phyloP scores from a whole-genome alignment of 2,888 invertebrate genomes.

The Thecophora atra region DNA sequence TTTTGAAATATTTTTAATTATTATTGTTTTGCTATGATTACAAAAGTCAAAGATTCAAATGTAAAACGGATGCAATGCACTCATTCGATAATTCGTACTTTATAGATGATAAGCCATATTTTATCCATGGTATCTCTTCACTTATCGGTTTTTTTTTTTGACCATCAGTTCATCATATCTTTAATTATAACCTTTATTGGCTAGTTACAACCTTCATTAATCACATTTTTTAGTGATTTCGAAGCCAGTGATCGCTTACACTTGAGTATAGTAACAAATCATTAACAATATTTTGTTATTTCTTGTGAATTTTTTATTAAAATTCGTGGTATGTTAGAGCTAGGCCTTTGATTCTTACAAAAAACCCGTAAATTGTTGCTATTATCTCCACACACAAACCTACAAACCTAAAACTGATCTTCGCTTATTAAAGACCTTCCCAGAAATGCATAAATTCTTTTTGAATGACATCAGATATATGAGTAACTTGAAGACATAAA shows the following conservation, averaged over 20 bases:
- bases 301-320: background rate
- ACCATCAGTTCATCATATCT: background rate
- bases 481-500: background rate
- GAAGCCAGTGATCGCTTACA: background rate
- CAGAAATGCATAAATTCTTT: constrained; percentile 13
- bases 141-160: background rate
- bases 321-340: background rate
- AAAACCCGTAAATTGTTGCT: too few species aligned
- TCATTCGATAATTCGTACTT: too few species aligned
- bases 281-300: background rate
- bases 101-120: background rate
- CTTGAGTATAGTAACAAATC: too few species aligned
- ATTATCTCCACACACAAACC: background rate
- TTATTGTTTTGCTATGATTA: too few species aligned
- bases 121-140: background rate
- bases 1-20: too few species aligned
- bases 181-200: constrained; percentile 12
- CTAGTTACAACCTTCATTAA: background rate
- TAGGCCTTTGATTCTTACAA: background rate
- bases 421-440: background rate
- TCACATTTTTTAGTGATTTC: background rate
- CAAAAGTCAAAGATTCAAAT: too few species aligned
- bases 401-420: background rate
- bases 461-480: constrained; percentile 19
- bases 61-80: too few species aligned